Percentiles rank a stretch among this genome's conserved stretches.
Evolutionary conservation across 2,888 invertebrate genomes (phyloP).

Genomic region (Alitta virens): DNA sequence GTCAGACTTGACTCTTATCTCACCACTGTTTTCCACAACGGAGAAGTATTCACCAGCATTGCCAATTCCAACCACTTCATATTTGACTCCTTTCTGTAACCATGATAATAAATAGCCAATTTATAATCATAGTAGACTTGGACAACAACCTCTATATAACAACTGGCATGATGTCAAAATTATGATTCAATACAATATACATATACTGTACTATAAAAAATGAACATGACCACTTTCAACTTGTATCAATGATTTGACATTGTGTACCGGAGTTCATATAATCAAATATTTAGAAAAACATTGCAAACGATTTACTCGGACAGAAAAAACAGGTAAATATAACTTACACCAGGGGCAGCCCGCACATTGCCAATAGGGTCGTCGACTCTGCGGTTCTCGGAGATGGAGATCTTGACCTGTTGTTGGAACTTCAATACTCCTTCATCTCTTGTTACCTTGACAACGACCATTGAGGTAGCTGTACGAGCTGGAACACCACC

Average conservation of each 20-base stretch:
- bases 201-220: no score
- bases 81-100: slow-evolving; percentile 28
- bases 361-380: slow-evolving; percentile 20
- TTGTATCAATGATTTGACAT: no score
- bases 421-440: slow-evolving; percentile 25
- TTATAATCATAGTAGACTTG: no score
- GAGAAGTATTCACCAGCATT: slow-evolving; percentile 39
- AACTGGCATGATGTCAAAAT: no score
- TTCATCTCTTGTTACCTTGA: slow-evolving; percentile 35
- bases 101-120: no score
- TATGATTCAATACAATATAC: no score
- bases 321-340: neutral
- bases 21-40: slow-evolving; percentile 34
- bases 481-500: slow-evolving; percentile 36
- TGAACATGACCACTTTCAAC: no score
- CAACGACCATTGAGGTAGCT: slow-evolving; percentile 35
- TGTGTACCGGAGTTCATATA: no score
- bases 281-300: neutral
- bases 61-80: slow-evolving; percentile 38
- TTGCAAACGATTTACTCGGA: neutral
- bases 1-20: slow-evolving; percentile 32
- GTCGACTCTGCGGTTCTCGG: slow-evolving; percentile 25
- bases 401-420: slow-evolving; percentile 6
- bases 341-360: slow-evolving; percentile 28
- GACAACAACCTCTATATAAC: no score